Conservation (phyloP, 2,113 vertebrate species). For the Oriolus oriolus region DNA sequence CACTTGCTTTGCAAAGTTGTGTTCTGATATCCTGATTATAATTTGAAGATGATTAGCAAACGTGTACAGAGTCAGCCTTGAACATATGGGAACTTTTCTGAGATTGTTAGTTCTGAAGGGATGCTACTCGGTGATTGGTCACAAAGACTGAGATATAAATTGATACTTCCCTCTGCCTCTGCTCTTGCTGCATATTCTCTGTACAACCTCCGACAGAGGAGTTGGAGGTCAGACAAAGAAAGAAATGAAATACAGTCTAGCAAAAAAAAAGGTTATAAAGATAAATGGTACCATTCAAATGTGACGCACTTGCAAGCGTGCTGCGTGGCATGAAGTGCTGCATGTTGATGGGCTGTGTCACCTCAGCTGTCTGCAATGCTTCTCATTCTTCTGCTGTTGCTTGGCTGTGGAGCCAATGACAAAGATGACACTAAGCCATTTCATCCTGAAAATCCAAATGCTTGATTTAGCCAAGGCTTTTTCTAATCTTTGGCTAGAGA, state of each 20-base stretch:
- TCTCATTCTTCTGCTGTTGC: background rate
- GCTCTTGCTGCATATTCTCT: background rate
- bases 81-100: background rate
- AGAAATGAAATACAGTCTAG: background rate
- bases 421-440: background rate
- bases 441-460: background rate
- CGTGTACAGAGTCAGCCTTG: background rate
- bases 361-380: background rate
- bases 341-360: background rate
- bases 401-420: background rate
- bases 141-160: background rate
- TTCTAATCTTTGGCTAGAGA: background rate
- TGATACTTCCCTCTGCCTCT: background rate
- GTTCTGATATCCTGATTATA: background rate
- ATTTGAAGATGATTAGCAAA: conserved; percentile 25
- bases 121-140: background rate
- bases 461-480: background rate
- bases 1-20: background rate
- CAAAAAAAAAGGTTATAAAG: background rate
- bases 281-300: background rate
- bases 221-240: background rate
- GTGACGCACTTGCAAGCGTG: background rate
- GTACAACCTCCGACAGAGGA: background rate
- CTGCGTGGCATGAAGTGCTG: background rate
- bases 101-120: conserved; percentile 8